Percentiles rank a stretch among this genome's conserved stretches.
Conservation (phyloP, 2,888 invertebrate genomes). For the Pseudococcus jackbeardsleyi region DNA sequence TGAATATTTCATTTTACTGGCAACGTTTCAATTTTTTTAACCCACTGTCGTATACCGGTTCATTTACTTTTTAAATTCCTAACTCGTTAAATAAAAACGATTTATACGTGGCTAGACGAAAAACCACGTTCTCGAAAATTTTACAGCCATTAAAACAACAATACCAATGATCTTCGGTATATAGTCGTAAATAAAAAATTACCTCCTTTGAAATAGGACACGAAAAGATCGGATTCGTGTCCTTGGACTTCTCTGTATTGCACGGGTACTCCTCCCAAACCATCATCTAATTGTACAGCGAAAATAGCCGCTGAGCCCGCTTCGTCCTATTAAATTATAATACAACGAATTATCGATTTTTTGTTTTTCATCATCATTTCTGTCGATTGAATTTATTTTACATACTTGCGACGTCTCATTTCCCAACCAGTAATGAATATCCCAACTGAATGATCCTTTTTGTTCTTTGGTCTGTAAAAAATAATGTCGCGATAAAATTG, state of each 20-base stretch:
- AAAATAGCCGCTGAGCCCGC: constrained; percentile 82
- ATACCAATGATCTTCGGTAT: background rate
- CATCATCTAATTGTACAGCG: constrained; percentile 87
- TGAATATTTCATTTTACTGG: constrained; percentile 26
- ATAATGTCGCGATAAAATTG: background rate
- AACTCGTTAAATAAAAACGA: background rate
- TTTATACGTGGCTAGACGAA: background rate
- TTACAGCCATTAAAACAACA: background rate
- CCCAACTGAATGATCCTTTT: constrained; percentile 78
- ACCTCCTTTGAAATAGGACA: constrained; percentile 81
- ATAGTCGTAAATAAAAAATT: constrained; percentile 67
- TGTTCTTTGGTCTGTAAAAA: constrained; percentile 77
- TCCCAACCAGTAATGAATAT: constrained; percentile 92
- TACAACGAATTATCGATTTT: constrained; percentile 41
- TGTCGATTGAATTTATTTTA: constrained; percentile 8
- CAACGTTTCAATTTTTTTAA: background rate
- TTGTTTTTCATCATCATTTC: background rate
- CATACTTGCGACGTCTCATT: constrained; percentile 79
- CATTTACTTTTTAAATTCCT: background rate
- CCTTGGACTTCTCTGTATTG: constrained; percentile 90
- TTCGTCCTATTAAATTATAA: constrained; percentile 73
- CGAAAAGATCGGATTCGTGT: constrained; percentile 84
- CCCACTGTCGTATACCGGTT: background rate
- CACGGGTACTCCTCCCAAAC: constrained; percentile 84
- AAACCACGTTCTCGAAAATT: background rate